Conservation (phyloP, 2,888 invertebrate genomes). For the Drosophila engyochracea region DNA sequence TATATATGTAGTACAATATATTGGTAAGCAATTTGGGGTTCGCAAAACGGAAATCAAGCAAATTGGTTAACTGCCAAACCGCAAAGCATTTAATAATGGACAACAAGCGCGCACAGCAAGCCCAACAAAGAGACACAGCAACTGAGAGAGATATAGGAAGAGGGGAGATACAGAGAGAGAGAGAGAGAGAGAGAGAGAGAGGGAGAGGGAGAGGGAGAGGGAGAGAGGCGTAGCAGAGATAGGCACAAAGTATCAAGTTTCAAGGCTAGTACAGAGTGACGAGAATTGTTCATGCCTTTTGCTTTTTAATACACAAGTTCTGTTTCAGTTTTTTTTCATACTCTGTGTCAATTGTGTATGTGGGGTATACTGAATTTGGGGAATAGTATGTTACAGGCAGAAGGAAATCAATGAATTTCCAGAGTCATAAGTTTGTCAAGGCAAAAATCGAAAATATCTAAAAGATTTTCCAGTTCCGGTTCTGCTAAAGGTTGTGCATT, state of each 20-base stretch:
- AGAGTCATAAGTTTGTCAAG: background rate
- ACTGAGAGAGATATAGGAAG: background rate
- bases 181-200: no score
- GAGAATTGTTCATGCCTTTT: background rate
- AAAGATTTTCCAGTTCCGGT: background rate
- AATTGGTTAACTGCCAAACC: conserved; percentile 77
- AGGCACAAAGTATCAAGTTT: conserved; percentile 15
- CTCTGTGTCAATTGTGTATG: background rate
- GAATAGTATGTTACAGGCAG: background rate
- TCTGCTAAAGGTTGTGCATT: background rate
- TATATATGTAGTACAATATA: conserved; percentile 12
- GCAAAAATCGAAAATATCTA: no score
- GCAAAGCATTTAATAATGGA: conserved; percentile 77
- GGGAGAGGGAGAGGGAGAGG: no score
- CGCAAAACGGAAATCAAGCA: conserved; percentile 61
- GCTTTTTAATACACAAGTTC: background rate
- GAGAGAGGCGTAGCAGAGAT: background rate
- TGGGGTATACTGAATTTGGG: background rate
- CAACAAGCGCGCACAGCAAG: conserved; percentile 12
- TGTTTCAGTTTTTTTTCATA: background rate
- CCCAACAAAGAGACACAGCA: background rate
- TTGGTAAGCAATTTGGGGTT: conserved; percentile 10
- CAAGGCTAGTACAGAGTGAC: background rate
- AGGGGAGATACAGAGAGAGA: background rate
- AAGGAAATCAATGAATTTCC: background rate